Percentiles rank a stretch among this genome's conserved stretches.
Evolutionary conservation across 1,140 invertebrate genomes (phyloP).

Genomic region (Pissodes strobi): DNA sequence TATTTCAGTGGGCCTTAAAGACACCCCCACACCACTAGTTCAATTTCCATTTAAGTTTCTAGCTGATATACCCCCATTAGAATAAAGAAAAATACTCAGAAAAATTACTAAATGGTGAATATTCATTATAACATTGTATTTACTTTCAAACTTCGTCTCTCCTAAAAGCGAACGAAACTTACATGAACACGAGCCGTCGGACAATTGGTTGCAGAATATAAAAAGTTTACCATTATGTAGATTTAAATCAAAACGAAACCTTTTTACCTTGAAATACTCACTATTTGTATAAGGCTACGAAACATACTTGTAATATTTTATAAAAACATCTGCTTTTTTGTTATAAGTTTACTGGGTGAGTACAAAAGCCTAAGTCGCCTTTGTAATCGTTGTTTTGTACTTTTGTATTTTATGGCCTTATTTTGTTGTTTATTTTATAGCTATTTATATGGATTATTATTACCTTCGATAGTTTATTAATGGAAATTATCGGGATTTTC

Average conservation of each 20-base stretch:
- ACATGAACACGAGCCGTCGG: too few species aligned
- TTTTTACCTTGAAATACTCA: slow-evolving; percentile 53
- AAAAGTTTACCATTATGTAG: slow-evolving; percentile 52
- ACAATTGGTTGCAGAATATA: slow-evolving; percentile 40
- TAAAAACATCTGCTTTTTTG: slow-evolving; percentile 2
- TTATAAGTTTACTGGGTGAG: slow-evolving; percentile 43
- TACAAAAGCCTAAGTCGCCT: slow-evolving; percentile 40
- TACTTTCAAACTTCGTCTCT: too few species aligned
- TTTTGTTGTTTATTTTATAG: slow-evolving; percentile 52
- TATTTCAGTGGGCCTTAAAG: too few species aligned
- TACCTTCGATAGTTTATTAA: slow-evolving; percentile 28
- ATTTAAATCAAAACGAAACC: slow-evolving; percentile 43
- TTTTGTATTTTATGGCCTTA: slow-evolving; percentile 36
- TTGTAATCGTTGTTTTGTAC: slow-evolving; percentile 31
- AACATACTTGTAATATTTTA: slow-evolving; percentile 20
- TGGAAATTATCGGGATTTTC: too few species aligned
- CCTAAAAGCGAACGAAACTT: too few species aligned
- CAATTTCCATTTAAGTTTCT: too few species aligned
- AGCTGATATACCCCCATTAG: too few species aligned
- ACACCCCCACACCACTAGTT: too few species aligned
- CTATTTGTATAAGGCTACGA: slow-evolving; percentile 41
- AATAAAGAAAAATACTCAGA: too few species aligned
- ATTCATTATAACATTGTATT: too few species aligned
- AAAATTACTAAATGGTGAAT: too few species aligned
- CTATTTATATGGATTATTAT: slow-evolving; percentile 47